A percentile compares a stretch with the other conserved stretches of the same genome.
phyloP scores from a whole-genome alignment of 2,797 vertebrate species.

The Xyrichtys novacula region DNA sequence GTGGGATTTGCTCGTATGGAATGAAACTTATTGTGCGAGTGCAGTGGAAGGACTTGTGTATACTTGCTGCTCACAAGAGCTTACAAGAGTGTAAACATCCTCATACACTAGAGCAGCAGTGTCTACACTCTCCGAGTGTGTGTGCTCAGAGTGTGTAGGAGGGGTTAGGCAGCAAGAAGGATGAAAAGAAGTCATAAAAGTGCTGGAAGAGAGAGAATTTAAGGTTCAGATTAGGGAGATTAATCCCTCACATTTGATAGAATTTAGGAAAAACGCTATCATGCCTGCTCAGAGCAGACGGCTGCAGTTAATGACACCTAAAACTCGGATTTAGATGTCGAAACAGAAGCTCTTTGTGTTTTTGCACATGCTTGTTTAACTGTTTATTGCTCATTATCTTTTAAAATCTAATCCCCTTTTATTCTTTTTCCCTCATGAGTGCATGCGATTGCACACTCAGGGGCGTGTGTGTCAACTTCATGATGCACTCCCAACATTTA shows the following conservation, averaged over 20 bases:
- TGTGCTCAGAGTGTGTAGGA: conserved; percentile 43
- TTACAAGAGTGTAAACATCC: conserved; percentile 63
- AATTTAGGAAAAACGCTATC: conserved; percentile 47
- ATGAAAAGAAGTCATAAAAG: conserved; percentile 41
- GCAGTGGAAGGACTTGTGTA: conserved; percentile 45
- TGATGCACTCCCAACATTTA: conserved; percentile 66
- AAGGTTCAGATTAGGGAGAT: conserved; percentile 61
- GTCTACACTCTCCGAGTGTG: conserved; percentile 14
- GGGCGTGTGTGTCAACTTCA: conserved; percentile 40
- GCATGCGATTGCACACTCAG: conserved; percentile 32
- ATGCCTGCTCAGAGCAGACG: conserved; percentile 2
- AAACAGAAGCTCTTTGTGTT: conserved; percentile 17
- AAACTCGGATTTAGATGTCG: conserved; percentile 38
- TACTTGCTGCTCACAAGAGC: conserved; percentile 53
- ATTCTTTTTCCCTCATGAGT: conserved; percentile 31
- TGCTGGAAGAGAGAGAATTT: conserved; percentile 38
- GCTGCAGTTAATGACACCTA: conserved; percentile 46
- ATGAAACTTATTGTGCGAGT: conserved; percentile 30
- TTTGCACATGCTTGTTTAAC: conserved; percentile 1
- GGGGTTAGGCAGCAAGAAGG: conserved; percentile 31
- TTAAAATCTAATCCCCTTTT: conserved; percentile 39
- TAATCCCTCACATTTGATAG: conserved; percentile 58
- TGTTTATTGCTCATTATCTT: conserved; percentile 40
- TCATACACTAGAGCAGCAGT: conserved; percentile 20
- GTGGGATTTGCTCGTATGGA: conserved; percentile 49